Base-by-base conservation (phyloP, 23 tunicate species). In the Ascidia mentula region DNA sequence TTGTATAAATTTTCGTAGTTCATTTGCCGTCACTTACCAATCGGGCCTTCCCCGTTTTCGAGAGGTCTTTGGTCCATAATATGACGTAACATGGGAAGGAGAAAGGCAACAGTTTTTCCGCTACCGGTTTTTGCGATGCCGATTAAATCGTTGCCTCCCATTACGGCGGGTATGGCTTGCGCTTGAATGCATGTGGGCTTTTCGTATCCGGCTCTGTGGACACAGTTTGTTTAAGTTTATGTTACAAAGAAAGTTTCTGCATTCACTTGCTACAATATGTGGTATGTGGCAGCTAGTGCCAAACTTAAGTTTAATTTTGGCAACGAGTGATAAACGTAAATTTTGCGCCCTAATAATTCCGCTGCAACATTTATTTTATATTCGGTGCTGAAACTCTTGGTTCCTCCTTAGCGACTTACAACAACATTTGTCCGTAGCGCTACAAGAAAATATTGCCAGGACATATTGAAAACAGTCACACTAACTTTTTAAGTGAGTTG, bases 81-180 rank as follows among this genome's bases (percentile, higher is more conserved):
- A 59, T 96, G 99, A 8, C 99, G 94, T 0, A 96, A 80, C 95
- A 96, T 88, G 9, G 99, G 99, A 5, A 96, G 78, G 0, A 96
- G 83, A 72, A 96, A 96, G 38, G 94, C 99, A 46, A 96, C 85
- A 17, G 99, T 96, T 77, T 96, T 96, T 4, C 99, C 99, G 76
- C 99, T 96, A 0, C 99, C 99, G 53, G 99, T 96, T 74, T 96
- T 96, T 26, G 99, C 99, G 37, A 96, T 96, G 0, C 99, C 99
- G 15, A 96, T 96, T 72, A 96, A 53, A 72, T 96, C 99, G 45
- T 88, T 59, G 7, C 99, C 99, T 33, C 96, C 82, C 99, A 96
- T 96, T 5, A 96, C 84, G n/a, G 97, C 99, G 15, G 99, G 99
- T 18, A 96, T 73, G 17, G 92, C 97, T 85, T 96, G 99, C 32